Conservation (phyloP, 2,113 vertebrate species). For the Aleadryas rufinucha region DNA sequence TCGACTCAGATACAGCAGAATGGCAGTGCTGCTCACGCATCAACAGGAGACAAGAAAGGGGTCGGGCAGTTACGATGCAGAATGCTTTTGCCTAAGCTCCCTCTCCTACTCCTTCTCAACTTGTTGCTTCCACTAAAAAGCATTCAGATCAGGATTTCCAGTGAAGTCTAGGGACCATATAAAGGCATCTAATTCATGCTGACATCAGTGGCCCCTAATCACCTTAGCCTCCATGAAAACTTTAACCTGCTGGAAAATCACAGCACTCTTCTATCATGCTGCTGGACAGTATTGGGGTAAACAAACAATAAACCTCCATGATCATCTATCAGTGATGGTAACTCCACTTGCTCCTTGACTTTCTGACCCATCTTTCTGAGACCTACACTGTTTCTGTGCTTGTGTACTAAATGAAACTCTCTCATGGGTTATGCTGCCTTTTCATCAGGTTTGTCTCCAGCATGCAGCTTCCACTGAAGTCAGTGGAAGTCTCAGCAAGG, state of each 20-base stretch:
- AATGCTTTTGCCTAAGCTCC: background rate
- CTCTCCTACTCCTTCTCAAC: background rate
- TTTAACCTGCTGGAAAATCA: background rate
- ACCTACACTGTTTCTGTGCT: rapidly evolving
- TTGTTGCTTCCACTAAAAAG: background rate
- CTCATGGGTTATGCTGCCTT: background rate
- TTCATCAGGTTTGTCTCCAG: background rate
- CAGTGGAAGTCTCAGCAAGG: background rate
- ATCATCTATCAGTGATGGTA: background rate
- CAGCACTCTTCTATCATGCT: background rate
- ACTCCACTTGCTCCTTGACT: background rate
- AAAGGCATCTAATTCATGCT: background rate
- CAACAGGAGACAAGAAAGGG: background rate
- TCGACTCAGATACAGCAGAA: constrained; percentile 75
- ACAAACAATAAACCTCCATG: background rate
- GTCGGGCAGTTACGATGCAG: background rate
- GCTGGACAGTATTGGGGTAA: background rate
- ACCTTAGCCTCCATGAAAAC: background rate
- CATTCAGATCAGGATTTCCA: background rate
- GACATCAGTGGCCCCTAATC: background rate
- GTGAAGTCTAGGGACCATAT: background rate
- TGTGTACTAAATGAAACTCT: background rate
- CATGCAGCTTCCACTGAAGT: background rate
- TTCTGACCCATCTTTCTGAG: background rate
- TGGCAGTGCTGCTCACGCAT: constrained; percentile 67